phyloP scores from a whole-genome alignment of 35 echinoderm and acorn worm genomes.

The Lytechinus variegatus region DNA sequence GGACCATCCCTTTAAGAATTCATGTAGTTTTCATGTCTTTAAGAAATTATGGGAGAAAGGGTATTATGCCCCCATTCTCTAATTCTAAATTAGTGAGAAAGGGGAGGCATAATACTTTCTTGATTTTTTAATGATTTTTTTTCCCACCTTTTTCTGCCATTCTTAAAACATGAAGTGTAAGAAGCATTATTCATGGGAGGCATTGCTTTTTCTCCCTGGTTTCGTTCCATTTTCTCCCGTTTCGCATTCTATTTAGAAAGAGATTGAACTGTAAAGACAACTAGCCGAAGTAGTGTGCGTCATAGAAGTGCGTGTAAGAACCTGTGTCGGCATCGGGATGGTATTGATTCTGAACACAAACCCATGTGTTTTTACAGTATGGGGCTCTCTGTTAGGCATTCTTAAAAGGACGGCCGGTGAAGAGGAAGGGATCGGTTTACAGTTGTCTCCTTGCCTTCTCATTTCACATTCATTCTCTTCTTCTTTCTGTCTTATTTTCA shows the following conservation, averaged over 20 bases:
- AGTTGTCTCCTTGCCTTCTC: background rate
- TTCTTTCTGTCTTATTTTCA: too few species aligned
- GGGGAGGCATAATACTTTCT: too few species aligned
- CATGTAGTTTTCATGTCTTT: too few species aligned
- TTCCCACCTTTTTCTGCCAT: too few species aligned
- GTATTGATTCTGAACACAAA: background rate
- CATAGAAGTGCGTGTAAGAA: background rate
- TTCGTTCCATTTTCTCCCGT: background rate
- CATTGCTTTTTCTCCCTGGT: background rate
- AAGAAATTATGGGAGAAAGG: too few species aligned
- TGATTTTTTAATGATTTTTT: too few species aligned
- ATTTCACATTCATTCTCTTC: background rate
- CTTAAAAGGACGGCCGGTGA: background rate
- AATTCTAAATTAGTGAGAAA: too few species aligned
- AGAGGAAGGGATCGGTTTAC: background rate
- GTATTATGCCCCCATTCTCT: too few species aligned
- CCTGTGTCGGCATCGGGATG: background rate
- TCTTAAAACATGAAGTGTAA: background rate
- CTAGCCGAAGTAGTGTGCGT: background rate
- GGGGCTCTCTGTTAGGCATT: background rate
- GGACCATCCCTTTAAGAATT: too few species aligned
- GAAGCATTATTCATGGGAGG: background rate
- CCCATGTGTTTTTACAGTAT: background rate
- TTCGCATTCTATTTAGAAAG: background rate
- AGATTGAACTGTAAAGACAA: background rate